These are phyloP conservation scores for Semaprochilodus insignis DNA, from an alignment of 2,797 vertebrate species.

Conservation along the genomic window DNA sequence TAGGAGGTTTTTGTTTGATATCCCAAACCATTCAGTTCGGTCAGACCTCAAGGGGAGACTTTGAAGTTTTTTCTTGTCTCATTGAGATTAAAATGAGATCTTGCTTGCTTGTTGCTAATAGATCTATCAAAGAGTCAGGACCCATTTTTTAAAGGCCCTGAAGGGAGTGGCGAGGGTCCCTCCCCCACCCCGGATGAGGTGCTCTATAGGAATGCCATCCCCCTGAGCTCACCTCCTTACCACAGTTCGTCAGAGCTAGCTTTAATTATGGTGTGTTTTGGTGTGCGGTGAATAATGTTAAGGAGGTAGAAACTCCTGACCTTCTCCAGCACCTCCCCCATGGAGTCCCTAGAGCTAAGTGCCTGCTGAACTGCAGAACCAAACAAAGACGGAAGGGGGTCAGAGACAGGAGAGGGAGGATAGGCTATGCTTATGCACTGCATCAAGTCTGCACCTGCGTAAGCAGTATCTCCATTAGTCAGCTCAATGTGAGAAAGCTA, in stretches of 20 bases:
- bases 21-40: constrained; percentile 27
- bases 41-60: constrained; percentile 29
- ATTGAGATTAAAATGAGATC: constrained; percentile 45
- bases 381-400: constrained; percentile 28
- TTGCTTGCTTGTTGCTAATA: constrained; percentile 19
- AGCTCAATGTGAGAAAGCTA: constrained; percentile 24
- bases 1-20: constrained; percentile 28
- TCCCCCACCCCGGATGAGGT: background rate
- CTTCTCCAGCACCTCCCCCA: constrained; percentile 48
- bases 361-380: constrained; percentile 16
- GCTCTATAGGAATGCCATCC: constrained; percentile 14
- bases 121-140: constrained; percentile 37
- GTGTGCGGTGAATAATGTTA: constrained; percentile 38
- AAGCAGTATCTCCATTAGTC: constrained; percentile 3
- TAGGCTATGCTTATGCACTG: constrained; percentile 17
- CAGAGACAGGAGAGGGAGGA: constrained; percentile 22
- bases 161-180: constrained; percentile 1
- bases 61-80: constrained; percentile 30
- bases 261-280: constrained; percentile 57
- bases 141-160: constrained; percentile 21
- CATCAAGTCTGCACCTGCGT: constrained; percentile 20
- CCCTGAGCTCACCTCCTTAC: constrained; percentile 15
- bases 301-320: constrained; percentile 50
- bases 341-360: constrained; percentile 10
- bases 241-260: constrained; percentile 33